A percentile compares a stretch with the other conserved stretches of the same genome.
Evolutionary conservation across 2,113 vertebrate species (phyloP).

Genomic region (Cochlearius cochlearius): DNA sequence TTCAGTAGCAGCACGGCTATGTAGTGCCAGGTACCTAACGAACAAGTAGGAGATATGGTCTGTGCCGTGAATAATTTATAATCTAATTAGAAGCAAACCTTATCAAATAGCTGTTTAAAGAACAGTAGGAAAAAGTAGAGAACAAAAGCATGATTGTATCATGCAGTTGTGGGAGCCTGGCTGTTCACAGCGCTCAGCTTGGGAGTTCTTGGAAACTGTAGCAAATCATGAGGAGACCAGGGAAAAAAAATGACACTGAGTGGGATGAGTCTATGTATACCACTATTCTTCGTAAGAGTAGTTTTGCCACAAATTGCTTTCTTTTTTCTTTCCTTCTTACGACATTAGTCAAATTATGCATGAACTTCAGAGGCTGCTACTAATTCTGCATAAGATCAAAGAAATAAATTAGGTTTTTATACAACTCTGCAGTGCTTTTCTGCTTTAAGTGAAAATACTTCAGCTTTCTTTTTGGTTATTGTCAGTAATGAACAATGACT

Average conservation of each 20-base stretch:
- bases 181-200: not conserved
- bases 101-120: not conserved
- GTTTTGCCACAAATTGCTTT: not conserved
- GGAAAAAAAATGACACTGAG: not conserved
- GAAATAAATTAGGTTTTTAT: not conserved
- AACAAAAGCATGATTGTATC: not conserved
- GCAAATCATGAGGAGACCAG: not conserved
- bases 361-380: not conserved
- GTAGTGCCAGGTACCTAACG: not conserved
- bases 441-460: not conserved
- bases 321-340: not conserved
- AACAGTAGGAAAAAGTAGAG: not conserved
- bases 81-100: not conserved
- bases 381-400: not conserved
- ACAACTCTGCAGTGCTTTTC: not conserved
- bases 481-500: not conserved
- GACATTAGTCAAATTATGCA: not conserved
- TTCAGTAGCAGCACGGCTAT: not conserved
- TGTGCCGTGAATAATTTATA: not conserved
- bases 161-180: not conserved
- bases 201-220: not conserved
- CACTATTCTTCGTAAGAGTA: not conserved
- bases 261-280: not conserved
- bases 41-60: not conserved
- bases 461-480: not conserved